phyloP scores from a whole-genome alignment of 2,797 vertebrate species.

The Remorina albescens region DNA sequence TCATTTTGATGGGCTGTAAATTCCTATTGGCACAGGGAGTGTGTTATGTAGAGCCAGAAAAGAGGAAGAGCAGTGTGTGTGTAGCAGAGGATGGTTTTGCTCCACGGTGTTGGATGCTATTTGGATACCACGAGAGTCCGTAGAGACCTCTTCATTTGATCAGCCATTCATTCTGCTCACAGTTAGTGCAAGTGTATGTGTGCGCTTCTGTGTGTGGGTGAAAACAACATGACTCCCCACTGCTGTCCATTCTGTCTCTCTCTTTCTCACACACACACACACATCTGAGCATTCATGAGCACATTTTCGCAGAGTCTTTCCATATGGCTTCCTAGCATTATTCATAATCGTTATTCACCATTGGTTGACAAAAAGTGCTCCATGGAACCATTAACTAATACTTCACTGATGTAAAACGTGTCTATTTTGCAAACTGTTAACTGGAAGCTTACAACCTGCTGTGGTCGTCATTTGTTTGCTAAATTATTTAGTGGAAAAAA shows the following conservation, averaged over 20 bases:
- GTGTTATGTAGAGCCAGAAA: conserved; percentile 13
- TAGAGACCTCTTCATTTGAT: conserved; percentile 54
- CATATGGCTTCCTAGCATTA: conserved; percentile 59
- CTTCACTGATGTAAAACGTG: conserved; percentile 35
- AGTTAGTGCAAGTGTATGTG: conserved; percentile 20
- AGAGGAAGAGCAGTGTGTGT: conserved; percentile 2
- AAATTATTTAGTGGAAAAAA: conserved; percentile 1
- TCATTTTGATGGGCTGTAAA: conserved; percentile 56
- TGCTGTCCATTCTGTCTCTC: conserved; percentile 73
- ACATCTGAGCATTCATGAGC: conserved; percentile 36
- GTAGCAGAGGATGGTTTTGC: conserved; percentile 37
- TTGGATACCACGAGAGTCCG: conserved; percentile 40
- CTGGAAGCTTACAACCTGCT: conserved; percentile 33
- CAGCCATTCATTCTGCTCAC: conserved; percentile 27
- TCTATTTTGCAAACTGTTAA: conserved; percentile 29
- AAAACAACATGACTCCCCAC: conserved; percentile 60
- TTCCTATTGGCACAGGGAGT: conserved; percentile 22
- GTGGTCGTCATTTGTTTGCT: conserved; percentile 35
- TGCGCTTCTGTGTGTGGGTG: conserved; percentile 47
- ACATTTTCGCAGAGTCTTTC: conserved; percentile 59
- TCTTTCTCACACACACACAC: conserved; percentile 12
- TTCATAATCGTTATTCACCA: conserved; percentile 56
- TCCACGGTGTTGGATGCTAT: conserved; percentile 20
- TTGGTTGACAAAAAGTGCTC: conserved; percentile 45
- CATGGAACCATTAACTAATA: conserved; percentile 26